Conservation (phyloP, 2,888 invertebrate species). For the Sarcophaga subvicina region DNA sequence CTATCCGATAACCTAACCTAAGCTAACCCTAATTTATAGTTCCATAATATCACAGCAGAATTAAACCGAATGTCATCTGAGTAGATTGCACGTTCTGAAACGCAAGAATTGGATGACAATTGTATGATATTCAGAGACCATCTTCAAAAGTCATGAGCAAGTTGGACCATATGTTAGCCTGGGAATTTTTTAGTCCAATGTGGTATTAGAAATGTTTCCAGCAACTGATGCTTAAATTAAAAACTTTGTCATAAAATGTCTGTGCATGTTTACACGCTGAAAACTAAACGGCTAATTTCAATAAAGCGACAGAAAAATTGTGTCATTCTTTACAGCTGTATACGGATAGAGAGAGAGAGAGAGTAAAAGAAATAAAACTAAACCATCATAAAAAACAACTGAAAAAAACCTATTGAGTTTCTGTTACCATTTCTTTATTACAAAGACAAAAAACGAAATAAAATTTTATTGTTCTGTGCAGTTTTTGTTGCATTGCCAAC, state of each 20-base stretch:
- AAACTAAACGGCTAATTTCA: constrained; percentile 50
- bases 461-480: constrained; percentile 2
- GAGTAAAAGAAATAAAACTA: constrained; percentile 9
- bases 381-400: not conserved
- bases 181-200: too few relatives aligned
- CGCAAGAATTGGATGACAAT: too few relatives aligned
- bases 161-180: too few relatives aligned
- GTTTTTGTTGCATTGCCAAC: not conserved
- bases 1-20: too few relatives aligned
- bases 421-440: too few relatives aligned
- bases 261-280: not conserved
- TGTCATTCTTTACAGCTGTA: constrained; percentile 34
- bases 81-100: too few relatives aligned
- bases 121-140: too few relatives aligned
- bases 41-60: not conserved
- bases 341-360: constrained; percentile 19
- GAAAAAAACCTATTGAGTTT: too few relatives aligned
- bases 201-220: not conserved
- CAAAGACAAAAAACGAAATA: not conserved
- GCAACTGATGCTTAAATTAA: too few relatives aligned
- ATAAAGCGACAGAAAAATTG: not conserved
- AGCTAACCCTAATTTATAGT: not conserved
- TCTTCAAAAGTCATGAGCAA: too few relatives aligned
- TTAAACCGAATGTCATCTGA: too few relatives aligned
- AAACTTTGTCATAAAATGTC: not conserved